phyloP scores from a whole-genome alignment of 2,797 vertebrate genomes.

The Eulemur coronatus region DNA sequence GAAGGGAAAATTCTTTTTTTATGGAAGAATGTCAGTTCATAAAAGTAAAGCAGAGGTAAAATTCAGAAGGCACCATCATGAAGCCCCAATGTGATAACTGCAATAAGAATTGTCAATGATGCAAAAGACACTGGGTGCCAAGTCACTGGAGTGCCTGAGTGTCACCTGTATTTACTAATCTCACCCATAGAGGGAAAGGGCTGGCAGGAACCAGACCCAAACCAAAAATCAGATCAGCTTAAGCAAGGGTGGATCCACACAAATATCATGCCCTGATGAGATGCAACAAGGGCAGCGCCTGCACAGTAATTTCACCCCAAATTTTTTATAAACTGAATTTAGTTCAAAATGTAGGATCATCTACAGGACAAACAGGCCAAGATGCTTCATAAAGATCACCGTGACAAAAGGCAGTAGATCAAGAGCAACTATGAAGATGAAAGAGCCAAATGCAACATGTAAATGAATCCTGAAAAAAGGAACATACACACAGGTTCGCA shows the following conservation, averaged over 20 bases:
- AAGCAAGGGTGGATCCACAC: neutral
- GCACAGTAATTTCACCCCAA: neutral
- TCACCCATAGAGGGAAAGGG: neutral
- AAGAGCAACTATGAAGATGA: neutral
- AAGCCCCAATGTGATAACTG: neutral
- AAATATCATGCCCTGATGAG: neutral
- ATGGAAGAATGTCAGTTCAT: neutral
- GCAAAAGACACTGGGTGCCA: fast-evolving
- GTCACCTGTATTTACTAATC: neutral
- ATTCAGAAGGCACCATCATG: neutral
- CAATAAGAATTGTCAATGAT: neutral
- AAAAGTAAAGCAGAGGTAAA: neutral
- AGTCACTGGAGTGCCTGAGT: neutral
- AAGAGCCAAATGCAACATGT: neutral
- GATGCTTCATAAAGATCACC: neutral
- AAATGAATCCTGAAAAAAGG: neutral
- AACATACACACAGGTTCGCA: fast-evolving
- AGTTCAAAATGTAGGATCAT: neutral
- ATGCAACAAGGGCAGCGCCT: fast-evolving
- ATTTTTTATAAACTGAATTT: neutral
- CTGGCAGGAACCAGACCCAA: neutral
- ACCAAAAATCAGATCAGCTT: neutral
- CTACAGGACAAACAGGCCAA: neutral
- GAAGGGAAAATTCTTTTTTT: neutral
- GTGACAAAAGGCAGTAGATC: neutral